phyloP scores from a whole-genome alignment of 2,888 invertebrate species.

The Cephus pygmeus region DNA sequence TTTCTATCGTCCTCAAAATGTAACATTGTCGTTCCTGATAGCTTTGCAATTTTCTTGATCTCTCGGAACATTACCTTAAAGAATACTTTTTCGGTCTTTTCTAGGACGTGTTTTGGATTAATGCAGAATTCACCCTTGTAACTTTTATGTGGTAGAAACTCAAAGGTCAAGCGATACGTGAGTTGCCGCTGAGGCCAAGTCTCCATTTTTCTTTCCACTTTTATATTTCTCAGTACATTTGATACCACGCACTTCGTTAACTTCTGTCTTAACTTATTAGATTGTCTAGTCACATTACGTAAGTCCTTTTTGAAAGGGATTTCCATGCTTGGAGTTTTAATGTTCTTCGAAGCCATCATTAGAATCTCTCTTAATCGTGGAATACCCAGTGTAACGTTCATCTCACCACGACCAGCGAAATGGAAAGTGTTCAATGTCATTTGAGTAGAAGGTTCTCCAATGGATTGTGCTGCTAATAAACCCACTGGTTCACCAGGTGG shows the following conservation, averaged over 20 bases:
- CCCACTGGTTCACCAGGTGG: slow-evolving; percentile 97
- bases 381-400: slow-evolving; percentile 99
- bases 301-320: slow-evolving; percentile 79
- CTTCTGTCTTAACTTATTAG: slow-evolving; percentile 77
- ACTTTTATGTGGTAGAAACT: slow-evolving; percentile 78
- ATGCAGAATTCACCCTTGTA: slow-evolving; percentile 81
- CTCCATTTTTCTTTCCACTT: slow-evolving; percentile 72
- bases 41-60: slow-evolving; percentile 72
- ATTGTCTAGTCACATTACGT: slow-evolving; percentile 68
- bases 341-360: slow-evolving; percentile 93
- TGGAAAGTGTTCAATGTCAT: slow-evolving; percentile 99
- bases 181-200: slow-evolving; percentile 69
- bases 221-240: slow-evolving; percentile 81
- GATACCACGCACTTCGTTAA: slow-evolving; percentile 83
- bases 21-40: slow-evolving; percentile 67
- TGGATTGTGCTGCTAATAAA: slow-evolving; percentile 94
- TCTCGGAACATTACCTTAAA: slow-evolving; percentile 75
- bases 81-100: slow-evolving; percentile 80
- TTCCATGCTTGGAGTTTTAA: slow-evolving; percentile 97
- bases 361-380: slow-evolving; percentile 96
- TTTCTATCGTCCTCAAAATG: slow-evolving; percentile 65
- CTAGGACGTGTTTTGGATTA: slow-evolving; percentile 76
- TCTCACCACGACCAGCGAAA: slow-evolving; percentile 99
- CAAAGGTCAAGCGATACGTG: slow-evolving; percentile 76
- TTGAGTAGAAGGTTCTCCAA: slow-evolving; percentile 99